These are phyloP conservation scores for Agrilus biguttatus DNA, from an alignment of 2,888 invertebrate genomes.

Conservation along the genomic window DNA sequence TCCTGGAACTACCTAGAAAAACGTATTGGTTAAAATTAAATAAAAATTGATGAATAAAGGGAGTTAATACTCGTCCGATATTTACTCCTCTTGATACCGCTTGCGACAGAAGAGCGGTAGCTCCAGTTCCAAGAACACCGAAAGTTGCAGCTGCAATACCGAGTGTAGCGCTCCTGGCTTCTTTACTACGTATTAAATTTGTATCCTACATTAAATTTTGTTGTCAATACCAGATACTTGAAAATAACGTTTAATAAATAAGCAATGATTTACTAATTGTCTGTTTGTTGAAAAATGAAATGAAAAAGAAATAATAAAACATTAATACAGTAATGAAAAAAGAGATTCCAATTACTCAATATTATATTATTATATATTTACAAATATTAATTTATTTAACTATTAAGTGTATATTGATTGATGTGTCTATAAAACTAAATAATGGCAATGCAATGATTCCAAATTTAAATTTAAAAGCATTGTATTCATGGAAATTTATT, in stretches of 20 bases:
- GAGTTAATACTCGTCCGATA: not conserved
- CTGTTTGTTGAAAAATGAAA: not conserved
- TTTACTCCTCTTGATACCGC: constrained; percentile 27
- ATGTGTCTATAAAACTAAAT: too few relatives aligned
- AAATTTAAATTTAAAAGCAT: too few relatives aligned
- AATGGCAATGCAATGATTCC: too few relatives aligned
- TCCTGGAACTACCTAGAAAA: constrained; percentile 7
- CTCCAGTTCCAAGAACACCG: constrained; percentile 23
- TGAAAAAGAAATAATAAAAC: too few relatives aligned
- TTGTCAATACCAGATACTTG: constrained; percentile 20
- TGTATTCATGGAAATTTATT: too few relatives aligned
- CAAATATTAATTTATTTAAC: too few relatives aligned
- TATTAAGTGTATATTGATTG: too few relatives aligned
- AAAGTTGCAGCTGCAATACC: constrained; percentile 42
- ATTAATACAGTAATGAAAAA: too few relatives aligned
- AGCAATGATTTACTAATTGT: not conserved
- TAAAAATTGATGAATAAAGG: too few relatives aligned
- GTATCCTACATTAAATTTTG: too few relatives aligned
- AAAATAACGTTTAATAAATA: constrained; percentile 27
- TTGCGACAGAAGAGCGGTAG: constrained; percentile 9
- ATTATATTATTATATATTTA: too few relatives aligned
- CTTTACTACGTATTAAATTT: constrained; percentile 10
- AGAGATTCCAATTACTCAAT: too few relatives aligned
- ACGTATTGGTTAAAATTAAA: not conserved
- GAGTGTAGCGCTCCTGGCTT: constrained; percentile 44